Conservation (phyloP, 1,140 invertebrate genomes). For the Phenacoccus solenopsis region DNA sequence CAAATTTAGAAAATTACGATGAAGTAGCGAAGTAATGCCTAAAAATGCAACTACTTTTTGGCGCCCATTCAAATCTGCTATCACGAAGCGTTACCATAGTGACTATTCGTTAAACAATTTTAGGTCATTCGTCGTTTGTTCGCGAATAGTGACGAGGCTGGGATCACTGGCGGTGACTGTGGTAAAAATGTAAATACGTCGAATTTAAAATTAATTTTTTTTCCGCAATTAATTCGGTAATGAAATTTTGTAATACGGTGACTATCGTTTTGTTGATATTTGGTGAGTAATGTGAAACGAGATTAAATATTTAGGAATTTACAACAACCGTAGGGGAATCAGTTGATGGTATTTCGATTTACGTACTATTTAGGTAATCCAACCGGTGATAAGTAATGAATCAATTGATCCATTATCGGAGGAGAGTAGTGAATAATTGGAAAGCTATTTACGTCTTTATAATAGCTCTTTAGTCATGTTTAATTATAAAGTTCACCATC, state of each 20-base stretch:
- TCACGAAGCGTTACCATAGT: not conserved
- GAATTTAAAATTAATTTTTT: not conserved
- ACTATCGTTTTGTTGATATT: not conserved
- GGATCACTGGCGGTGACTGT: not conserved
- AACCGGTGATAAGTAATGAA: no score
- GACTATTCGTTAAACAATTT: not conserved
- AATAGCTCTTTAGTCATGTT: no score
- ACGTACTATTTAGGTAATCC: no score
- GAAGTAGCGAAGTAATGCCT: not conserved
- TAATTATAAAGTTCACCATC: no score
- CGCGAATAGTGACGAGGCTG: not conserved
- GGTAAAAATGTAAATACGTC: not conserved
- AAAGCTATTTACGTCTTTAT: no score
- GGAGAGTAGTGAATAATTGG: no score
- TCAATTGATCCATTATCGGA: no score
- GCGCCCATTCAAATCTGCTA: not conserved
- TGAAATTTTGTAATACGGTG: not conserved
- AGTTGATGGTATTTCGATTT: no score
- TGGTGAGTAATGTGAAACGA: not conserved
- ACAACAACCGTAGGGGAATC: no score
- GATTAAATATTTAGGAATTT: no score
- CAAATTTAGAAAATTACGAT: not conserved
- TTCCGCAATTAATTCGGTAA: not conserved
- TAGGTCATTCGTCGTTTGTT: not conserved
- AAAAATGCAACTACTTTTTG: not conserved